phyloP scores from a whole-genome alignment of 1,140 invertebrate genomes.

The Lepidurus arcticus region DNA sequence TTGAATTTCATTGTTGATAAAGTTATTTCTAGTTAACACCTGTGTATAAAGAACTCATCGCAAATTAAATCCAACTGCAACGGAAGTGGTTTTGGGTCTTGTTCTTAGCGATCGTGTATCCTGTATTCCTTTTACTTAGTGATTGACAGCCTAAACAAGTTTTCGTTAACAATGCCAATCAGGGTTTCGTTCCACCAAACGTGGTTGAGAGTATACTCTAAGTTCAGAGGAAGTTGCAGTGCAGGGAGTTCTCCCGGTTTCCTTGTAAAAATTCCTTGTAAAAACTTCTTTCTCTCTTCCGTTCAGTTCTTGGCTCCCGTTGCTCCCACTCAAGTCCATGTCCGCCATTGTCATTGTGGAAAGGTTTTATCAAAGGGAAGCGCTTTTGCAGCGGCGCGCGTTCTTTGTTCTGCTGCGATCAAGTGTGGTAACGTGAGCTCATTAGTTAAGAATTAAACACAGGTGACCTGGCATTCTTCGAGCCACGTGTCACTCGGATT shows the following conservation, averaged over 20 bases:
- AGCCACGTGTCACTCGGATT: constrained; percentile 16
- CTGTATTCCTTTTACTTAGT: too few species aligned
- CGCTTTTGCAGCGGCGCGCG: neutral
- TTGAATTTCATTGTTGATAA: too few species aligned
- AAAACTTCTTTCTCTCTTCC: neutral
- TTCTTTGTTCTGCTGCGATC: constrained; percentile 8
- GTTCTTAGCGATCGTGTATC: too few species aligned
- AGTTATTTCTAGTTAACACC: too few species aligned
- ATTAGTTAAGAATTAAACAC: constrained; percentile 5
- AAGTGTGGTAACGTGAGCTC: constrained; percentile 12
- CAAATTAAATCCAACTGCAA: too few species aligned
- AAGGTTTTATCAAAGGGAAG: neutral
- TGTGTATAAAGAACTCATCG: too few species aligned
- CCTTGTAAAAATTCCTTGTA: neutral
- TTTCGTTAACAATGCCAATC: neutral
- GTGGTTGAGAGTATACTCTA: neutral
- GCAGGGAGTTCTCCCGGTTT: neutral
- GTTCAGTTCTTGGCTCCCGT: neutral
- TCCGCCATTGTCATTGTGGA: neutral
- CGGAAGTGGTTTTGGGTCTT: too few species aligned
- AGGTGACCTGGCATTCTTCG: constrained; percentile 17
- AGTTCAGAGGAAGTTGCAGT: neutral
- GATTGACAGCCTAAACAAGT: too few species aligned
- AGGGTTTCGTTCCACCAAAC: too few species aligned
- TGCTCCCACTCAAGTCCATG: neutral